Conservation (phyloP, 2,888 invertebrate species). For the Plemyria rubiginata region DNA sequence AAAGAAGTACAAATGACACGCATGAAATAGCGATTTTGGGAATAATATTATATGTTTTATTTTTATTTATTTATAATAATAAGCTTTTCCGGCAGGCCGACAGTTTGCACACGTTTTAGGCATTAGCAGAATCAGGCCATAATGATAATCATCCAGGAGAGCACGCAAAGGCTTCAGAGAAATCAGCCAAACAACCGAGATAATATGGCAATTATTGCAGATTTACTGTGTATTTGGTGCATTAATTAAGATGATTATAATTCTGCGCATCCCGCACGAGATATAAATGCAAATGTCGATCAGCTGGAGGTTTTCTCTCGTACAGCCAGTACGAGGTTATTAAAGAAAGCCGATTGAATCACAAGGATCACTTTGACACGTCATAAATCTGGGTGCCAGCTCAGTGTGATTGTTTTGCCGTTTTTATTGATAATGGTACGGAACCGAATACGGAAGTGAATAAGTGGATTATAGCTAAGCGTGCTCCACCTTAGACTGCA, state of each 20-base stretch:
- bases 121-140: slow-evolving; percentile 1
- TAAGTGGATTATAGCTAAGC: too few relatives aligned
- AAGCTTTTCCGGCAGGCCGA: neutral
- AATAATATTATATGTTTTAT: too few relatives aligned
- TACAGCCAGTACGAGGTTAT: slow-evolving; percentile 3
- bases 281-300: slow-evolving; percentile 23
- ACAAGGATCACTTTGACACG: neutral
- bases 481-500: too few relatives aligned
- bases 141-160: slow-evolving; percentile 8
- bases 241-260: slow-evolving; percentile 24
- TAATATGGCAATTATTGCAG: slow-evolving; percentile 29
- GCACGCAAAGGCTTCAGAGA: slow-evolving; percentile 36
- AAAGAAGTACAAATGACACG: too few relatives aligned
- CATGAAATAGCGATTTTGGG: neutral
- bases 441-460: too few relatives aligned
- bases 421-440: too few relatives aligned
- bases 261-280: slow-evolving; percentile 37
- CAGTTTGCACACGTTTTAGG: slow-evolving; percentile 1
- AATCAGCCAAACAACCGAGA: slow-evolving; percentile 22
- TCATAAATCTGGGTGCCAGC: too few relatives aligned
- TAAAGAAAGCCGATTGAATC: neutral
- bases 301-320: slow-evolving; percentile 20
- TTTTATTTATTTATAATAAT: too few relatives aligned
- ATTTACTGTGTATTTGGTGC: slow-evolving; percentile 21
- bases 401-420: too few relatives aligned